phyloP scores from a whole-genome alignment of 2,797 vertebrate species.

The Microctenopoma stevenorrisi region DNA sequence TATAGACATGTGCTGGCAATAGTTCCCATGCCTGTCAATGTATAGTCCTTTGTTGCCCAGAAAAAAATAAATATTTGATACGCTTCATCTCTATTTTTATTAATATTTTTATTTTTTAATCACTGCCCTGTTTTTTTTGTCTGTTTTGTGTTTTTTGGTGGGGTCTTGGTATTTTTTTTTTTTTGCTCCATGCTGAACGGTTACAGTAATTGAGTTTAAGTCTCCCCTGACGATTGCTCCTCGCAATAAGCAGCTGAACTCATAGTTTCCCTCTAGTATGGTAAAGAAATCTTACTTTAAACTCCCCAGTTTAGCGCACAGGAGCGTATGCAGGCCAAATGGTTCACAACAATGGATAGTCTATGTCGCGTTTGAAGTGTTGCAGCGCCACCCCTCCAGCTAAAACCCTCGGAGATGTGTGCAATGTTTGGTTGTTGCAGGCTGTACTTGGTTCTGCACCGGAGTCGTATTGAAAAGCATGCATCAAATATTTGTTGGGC shows the following conservation, averaged over 20 bases:
- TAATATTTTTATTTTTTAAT: slow-evolving; percentile 85
- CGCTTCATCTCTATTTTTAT: slow-evolving; percentile 98
- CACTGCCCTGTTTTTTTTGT: slow-evolving; percentile 87
- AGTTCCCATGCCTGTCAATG: slow-evolving; percentile 99
- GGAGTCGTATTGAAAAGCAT: slow-evolving; percentile 68
- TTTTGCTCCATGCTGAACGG: slow-evolving; percentile 89
- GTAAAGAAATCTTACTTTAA: slow-evolving; percentile 90
- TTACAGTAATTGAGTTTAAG: slow-evolving; percentile 99
- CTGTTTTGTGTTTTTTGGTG: slow-evolving; percentile 86
- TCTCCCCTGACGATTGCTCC: slow-evolving; percentile 97
- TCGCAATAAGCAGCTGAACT: slow-evolving; percentile 99
- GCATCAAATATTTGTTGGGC: slow-evolving; percentile 74
- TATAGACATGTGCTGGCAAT: slow-evolving; percentile 98
- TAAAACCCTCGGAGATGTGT: slow-evolving; percentile 80
- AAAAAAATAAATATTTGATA: slow-evolving; percentile 99
- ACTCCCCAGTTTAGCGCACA: slow-evolving; percentile 92
- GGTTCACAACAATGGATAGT: slow-evolving; percentile 90
- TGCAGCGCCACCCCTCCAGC: slow-evolving; percentile 81
- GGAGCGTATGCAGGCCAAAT: slow-evolving; percentile 93
- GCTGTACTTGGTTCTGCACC: slow-evolving; percentile 69
- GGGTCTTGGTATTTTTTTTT: slow-evolving; percentile 78
- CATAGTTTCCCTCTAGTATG: slow-evolving; percentile 98
- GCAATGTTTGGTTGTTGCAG: slow-evolving; percentile 70
- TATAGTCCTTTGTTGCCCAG: slow-evolving; percentile 99
- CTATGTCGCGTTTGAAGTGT: slow-evolving; percentile 77